Conservation (phyloP, 2,888 invertebrate genomes). For the Eristalinus sepulchralis region DNA sequence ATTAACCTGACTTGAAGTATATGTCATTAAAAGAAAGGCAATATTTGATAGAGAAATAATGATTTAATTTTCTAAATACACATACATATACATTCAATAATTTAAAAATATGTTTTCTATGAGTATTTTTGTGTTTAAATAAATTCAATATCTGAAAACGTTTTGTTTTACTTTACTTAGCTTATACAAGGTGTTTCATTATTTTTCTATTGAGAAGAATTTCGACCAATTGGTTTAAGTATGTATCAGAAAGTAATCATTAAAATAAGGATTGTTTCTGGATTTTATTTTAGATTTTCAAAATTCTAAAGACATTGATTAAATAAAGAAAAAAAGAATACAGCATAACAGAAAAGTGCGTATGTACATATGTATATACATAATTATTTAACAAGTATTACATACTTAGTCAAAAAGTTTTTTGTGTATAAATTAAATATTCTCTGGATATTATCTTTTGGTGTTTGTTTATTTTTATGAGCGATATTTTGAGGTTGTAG, state of each 20-base stretch:
- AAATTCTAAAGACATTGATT: neutral
- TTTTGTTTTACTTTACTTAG: neutral
- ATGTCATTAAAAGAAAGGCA: too few relatives aligned
- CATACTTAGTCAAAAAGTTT: neutral
- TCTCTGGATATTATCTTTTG: neutral
- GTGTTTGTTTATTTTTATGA: neutral
- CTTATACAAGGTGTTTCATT: neutral
- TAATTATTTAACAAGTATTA: neutral
- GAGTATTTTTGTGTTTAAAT: conserved; percentile 38
- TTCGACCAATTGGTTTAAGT: neutral
- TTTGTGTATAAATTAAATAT: neutral
- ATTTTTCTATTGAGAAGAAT: neutral
- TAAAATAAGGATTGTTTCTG: neutral
- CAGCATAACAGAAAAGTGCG: too few relatives aligned
- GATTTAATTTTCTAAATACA: conserved; percentile 54
- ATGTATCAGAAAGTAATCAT: neutral
- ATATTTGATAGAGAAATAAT: conserved; percentile 64
- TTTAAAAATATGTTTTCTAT: conserved; percentile 56
- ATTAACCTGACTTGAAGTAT: too few relatives aligned
- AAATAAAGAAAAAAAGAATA: neutral
- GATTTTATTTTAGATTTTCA: neutral
- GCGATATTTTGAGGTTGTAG: neutral
- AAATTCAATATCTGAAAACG: neutral
- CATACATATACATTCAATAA: conserved; percentile 31
- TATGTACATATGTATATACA: neutral